Evolutionary conservation across 1,140 invertebrate species (phyloP).

Genomic region (Meloidogyne exigua): DNA sequence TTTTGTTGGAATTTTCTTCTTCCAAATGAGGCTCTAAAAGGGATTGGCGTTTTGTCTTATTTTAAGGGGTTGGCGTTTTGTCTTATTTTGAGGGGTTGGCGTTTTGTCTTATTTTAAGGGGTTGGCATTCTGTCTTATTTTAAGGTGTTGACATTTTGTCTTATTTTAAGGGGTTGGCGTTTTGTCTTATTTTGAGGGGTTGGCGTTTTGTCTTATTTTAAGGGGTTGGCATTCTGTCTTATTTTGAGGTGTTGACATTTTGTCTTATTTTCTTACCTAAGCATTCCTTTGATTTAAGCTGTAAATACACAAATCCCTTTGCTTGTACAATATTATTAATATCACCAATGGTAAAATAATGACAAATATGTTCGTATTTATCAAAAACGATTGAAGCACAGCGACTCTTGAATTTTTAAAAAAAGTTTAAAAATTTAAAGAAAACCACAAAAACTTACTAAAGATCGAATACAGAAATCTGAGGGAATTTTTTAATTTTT

Average conservation of each 20-base stretch:
- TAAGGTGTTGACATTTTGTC: neutral
- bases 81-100: neutral
- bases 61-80: neutral
- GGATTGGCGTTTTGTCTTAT: neutral
- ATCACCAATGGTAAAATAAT: neutral
- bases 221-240: neutral
- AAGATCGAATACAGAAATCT: slow-evolving; percentile 19
- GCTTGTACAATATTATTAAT: slow-evolving; percentile 7
- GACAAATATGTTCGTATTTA: slow-evolving; percentile 15
- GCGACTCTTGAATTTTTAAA: slow-evolving; percentile 12
- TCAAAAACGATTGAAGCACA: slow-evolving; percentile 16
- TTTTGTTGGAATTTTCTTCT: neutral
- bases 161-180: neutral
- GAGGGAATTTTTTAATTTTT: neutral
- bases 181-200: neutral
- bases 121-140: neutral
- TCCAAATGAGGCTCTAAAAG: neutral
- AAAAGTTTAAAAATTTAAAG: no score
- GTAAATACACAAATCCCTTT: slow-evolving; percentile 17
- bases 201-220: neutral
- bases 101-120: neutral
- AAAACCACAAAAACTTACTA: neutral
- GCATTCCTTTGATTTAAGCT: neutral
- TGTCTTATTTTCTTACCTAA: neutral
- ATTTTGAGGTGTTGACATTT: neutral